Evolutionary conservation across 2,113 vertebrate species (phyloP).

Genomic region (Corythornis madagascariensis): DNA sequence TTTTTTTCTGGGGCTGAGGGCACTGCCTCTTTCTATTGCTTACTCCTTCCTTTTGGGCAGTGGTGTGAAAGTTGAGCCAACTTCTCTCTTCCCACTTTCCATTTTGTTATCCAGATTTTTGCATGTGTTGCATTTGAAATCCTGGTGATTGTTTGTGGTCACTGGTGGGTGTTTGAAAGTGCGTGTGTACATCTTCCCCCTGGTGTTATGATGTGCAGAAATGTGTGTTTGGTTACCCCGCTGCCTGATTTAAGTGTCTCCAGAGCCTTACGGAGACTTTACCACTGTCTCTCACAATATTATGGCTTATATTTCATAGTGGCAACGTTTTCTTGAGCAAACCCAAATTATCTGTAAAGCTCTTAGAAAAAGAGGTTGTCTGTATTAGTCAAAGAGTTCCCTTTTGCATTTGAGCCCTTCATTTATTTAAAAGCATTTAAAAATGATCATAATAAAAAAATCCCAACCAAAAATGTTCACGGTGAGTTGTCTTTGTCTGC

Average conservation of each 20-base stretch:
- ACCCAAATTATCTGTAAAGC: constrained; percentile 62
- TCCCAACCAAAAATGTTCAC: not conserved
- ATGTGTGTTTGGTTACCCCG: constrained; percentile 47
- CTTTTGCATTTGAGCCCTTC: not conserved
- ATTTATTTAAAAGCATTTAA: constrained; percentile 20
- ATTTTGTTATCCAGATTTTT: constrained; percentile 23
- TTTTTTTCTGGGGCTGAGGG: not conserved
- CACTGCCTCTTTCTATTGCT: not conserved
- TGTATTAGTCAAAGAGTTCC: not conserved
- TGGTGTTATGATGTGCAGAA: constrained; percentile 28
- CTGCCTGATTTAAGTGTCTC: constrained; percentile 47
- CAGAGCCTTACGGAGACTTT: constrained; percentile 46
- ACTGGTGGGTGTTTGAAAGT: constrained; percentile 34
- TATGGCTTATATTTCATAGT: constrained; percentile 34
- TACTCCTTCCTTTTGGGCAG: not conserved
- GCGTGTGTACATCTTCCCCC: constrained; percentile 1
- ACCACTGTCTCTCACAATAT: not conserved
- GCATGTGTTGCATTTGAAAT: not conserved
- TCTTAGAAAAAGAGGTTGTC: not conserved
- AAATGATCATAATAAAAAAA: not conserved
- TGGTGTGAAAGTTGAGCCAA: not conserved
- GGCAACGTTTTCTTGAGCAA: constrained; percentile 32
- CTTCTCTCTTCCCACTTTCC: not conserved
- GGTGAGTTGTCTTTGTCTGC: not conserved
- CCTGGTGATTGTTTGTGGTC: constrained; percentile 41